A percentile compares a stretch with the other conserved stretches of the same genome.
These are phyloP conservation scores for Hybognathus amarus DNA, from an alignment of 2,797 vertebrate genomes.

Conservation along the genomic window DNA sequence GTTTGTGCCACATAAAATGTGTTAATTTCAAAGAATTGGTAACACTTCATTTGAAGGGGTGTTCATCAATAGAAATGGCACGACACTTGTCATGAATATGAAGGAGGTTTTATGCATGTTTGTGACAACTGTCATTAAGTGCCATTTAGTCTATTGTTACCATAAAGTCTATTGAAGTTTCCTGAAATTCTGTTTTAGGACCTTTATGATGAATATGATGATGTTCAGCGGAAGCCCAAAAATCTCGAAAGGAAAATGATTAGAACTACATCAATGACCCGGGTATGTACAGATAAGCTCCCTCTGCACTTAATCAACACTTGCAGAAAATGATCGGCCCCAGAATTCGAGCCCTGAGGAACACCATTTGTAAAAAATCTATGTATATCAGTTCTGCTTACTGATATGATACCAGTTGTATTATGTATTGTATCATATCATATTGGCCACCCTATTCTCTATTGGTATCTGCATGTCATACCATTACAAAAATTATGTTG, in stretches of 20 bases:
- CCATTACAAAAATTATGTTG: background rate
- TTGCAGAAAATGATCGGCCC: background rate
- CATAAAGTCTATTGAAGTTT: too few species aligned
- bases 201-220: constrained; percentile 85
- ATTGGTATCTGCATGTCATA: background rate
- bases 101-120: too few species aligned
- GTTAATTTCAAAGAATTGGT: background rate
- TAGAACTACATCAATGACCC: constrained; percentile 83
- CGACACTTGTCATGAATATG: too few species aligned
- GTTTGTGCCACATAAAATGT: background rate
- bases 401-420: background rate
- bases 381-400: background rate
- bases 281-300: constrained; percentile 66
- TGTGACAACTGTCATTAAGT: too few species aligned
- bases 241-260: constrained; percentile 86
- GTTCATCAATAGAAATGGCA: too few species aligned
- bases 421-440: background rate
- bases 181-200: constrained; percentile 70
- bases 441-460: background rate
- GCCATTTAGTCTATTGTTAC: too few species aligned
- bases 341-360: constrained; percentile 8
- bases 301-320: background rate
- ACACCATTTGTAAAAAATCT: background rate
- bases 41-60: too few species aligned
- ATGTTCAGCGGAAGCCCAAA: constrained; percentile 82